Base-by-base conservation (phyloP, 2,888 invertebrate genomes). In the Nysson spinosus region DNA sequence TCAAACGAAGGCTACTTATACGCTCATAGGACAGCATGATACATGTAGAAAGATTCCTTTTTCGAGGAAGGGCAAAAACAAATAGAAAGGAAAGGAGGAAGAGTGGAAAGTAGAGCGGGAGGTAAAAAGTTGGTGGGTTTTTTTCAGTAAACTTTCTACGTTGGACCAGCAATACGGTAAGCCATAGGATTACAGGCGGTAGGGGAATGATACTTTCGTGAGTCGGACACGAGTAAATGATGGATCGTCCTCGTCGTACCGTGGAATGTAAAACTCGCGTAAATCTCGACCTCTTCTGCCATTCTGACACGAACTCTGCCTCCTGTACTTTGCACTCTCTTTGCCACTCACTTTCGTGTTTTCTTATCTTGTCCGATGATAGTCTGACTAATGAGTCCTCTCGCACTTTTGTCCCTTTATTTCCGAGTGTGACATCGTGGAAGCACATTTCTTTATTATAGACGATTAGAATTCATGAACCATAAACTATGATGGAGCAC, bases 151-250 rank as follows among this genome's bases (percentile, higher is more conserved):
- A 80, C 76, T 75, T 82, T 77, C 35, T 58, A 62, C 51, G 67
- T 52, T 56, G 49, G 69, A 66, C 61, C 62, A 49, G 70, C 77
- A 79, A 78, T 79, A 75, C 70, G 58, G 40, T 58, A 73, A 80
- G 78, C 79, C 77, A 72, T 71, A 75, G 82, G 82, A 81, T 83
- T 81, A 82, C 78, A 57, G 46, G 35, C 63, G 70, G 69, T 57
- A 64, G 71, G 78, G 75, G 68, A 72, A 81, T 81, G 82, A 80
- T 84, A 85, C 82, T 83, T 83, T 77, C 72, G 72, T 70, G 77
- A 80, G 75, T 83, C 80, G 81, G 81, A 82, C 81, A 75, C 72
- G 78, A 78, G 83, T 86, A 85, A 86, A 85, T 86, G 85, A 86
- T 86, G 85, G 83, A 86, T 86, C 75, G 84, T 81, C 67, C 69